These are phyloP conservation scores for Caradrina kadenii DNA, from an alignment of 2,888 invertebrate species.

Conservation along the genomic window DNA sequence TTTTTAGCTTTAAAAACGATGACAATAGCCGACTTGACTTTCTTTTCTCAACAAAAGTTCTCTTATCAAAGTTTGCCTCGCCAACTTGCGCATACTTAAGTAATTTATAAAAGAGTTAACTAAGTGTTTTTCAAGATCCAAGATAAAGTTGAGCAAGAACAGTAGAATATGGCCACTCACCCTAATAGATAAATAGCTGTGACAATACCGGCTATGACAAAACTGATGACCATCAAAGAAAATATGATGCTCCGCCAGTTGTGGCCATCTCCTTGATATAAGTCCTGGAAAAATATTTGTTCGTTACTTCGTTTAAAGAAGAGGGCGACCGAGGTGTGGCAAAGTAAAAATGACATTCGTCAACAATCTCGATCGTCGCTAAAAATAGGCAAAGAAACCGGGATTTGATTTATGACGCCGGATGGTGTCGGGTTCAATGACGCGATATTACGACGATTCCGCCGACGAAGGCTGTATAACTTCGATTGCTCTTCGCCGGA, in stretches of 20 bases:
- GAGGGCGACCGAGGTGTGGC: slow-evolving; percentile 18
- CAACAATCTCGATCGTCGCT: slow-evolving; percentile 56
- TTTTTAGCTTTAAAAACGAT: slow-evolving; percentile 23
- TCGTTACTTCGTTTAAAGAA: slow-evolving; percentile 27
- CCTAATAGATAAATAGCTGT: slow-evolving; percentile 97
- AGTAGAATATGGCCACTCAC: slow-evolving; percentile 81
- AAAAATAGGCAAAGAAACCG: slow-evolving; percentile 65
- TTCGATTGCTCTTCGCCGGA: slow-evolving; percentile 46
- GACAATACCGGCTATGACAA: slow-evolving; percentile 96
- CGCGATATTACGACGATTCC: slow-evolving; percentile 57
- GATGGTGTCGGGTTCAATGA: slow-evolving; percentile 65
- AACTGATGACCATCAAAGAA: slow-evolving; percentile 96
- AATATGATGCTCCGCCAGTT: slow-evolving; percentile 97
- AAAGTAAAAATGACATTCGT: slow-evolving; percentile 53
- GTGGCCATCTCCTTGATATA: slow-evolving; percentile 95
- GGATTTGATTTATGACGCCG: slow-evolving; percentile 69
- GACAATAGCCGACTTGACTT: slow-evolving; percentile 48
- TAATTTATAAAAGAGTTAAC: slow-evolving; percentile 43
- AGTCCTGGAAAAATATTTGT: slow-evolving; percentile 90
- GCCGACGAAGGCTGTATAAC: slow-evolving; percentile 45
- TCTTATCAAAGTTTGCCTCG: slow-evolving; percentile 48
- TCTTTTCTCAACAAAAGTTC: slow-evolving; percentile 37
- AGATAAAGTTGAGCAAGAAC: slow-evolving; percentile 23
- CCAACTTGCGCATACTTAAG: slow-evolving; percentile 41
- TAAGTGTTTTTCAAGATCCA: slow-evolving; percentile 36